Evolutionary conservation across 2,797 vertebrate species (phyloP), one percentile per base, ranked within the genome.

Genomic region (Cossypha niveicapilla): DNA sequence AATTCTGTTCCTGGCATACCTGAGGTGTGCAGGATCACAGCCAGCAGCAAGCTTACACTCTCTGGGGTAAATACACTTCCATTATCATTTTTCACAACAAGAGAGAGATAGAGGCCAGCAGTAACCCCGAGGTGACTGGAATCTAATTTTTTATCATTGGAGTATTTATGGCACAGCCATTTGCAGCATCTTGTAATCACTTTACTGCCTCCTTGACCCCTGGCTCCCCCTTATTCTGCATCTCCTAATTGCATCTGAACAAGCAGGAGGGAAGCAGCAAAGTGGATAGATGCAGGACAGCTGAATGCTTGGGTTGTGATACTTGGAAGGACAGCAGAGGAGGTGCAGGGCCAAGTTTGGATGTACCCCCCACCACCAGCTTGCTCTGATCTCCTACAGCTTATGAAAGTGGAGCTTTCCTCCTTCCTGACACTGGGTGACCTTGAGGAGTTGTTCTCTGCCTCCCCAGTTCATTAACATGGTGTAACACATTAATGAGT

Each of bases 101-200:
- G 71, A 75, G 67, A 86, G 87, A 94, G 58, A 95, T 76, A 74
- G 87, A 94, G 86, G 76, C 91, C 88, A 58, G 79, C 87, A 95
- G 84, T 63, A 90, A 95, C 81, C 56, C 78, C 1, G 72, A 94
- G 76, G 90, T 95, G 77, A 92, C 89, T 41, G 65, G 76, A 58
- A 73, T 92, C 88, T 92, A 71, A 95, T 94, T 96, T 87, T 91
- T 94, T 77, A 68, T 53, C 75, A 53, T 34, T 48, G 72, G 25
- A 93, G 74, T 80, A 91, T 90, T 92, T 86, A 88, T 83, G 95
- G 63, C 37, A 51, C 10, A 57, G 87, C 66, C 74, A 17, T 61
- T 63, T 77, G 92, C 83, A 92, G 90, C 32, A 39, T 86, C 96
- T 94, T 93, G 90, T 95, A 97, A 96, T 92, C 73, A 79, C 93